Base-by-base conservation (phyloP, 2,113 vertebrate genomes). In the Anarhynchus alexandrinus region DNA sequence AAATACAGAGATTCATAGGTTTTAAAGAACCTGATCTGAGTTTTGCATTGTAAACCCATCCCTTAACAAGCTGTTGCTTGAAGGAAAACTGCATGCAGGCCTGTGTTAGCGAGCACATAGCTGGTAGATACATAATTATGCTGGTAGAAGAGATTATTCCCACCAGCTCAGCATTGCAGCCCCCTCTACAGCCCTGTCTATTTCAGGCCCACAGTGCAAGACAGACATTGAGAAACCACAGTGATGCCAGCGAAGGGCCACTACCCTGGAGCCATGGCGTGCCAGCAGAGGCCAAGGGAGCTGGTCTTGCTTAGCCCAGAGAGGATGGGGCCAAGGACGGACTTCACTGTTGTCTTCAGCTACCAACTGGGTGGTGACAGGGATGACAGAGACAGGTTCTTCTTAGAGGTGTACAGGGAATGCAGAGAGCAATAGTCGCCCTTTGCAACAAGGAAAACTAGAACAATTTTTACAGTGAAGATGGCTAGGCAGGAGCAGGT, bases 341-440 rank as follows among this genome's bases (percentile, higher is more conserved):
- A 30, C 15, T n/a, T 66, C 57, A 15, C 13, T 40, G 8, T 1
- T 55, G 3, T 42, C 29, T 61, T 59, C 38, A 51, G 26, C 20
- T 59, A 29, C n/a, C 5, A 1, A 34, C 38, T 0, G 0, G 4
- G 12, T 55, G 8, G 11, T 10, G 42, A 45, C 9, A 82, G 7
- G 1, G 5, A 20, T 27, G 12, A n/a, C n/a, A 52, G 22, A 61
- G 49, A n/a, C 12, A 29, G 9, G 29, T 45, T 67, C 43, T 69
- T 52, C 40, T 30, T 55, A 57, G 12, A 47, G 23, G 8, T 40
- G 26, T 30, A 49, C 21, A 43, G 15, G 20, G 16, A 66, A 52
- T 45, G 12, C 13, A 73, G 69, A 82, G 4, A 14, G 5, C 8
- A 82, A 32, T 6, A 62, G 23, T 2, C 1, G 0, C 21, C 54